A percentile compares a stretch with the other conserved stretches of the same genome.
Evolutionary conservation across 2,113 vertebrate species (phyloP).

Genomic region (Turnix velox): DNA sequence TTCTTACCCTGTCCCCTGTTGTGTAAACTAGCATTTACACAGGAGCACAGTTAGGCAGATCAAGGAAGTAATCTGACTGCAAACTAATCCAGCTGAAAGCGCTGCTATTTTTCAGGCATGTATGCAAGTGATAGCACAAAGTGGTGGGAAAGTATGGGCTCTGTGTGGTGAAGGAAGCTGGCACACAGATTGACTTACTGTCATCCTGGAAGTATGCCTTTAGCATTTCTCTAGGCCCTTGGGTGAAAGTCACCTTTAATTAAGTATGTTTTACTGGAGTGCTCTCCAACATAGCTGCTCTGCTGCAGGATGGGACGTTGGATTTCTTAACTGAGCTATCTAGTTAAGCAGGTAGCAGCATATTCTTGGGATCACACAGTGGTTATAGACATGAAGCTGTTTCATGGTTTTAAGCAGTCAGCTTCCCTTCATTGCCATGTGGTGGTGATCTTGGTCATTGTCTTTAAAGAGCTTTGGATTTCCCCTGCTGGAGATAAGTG

Average conservation of each 20-base stretch:
- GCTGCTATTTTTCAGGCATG: neutral
- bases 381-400: rapidly evolving
- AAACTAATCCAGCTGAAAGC: neutral
- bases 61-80: neutral
- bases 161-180: neutral
- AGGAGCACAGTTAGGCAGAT: neutral
- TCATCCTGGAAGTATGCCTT: neutral
- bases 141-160: neutral
- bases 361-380: rapidly evolving
- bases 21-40: neutral
- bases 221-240: neutral
- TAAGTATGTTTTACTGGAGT: neutral
- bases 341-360: neutral
- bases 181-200: neutral
- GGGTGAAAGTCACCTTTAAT: neutral
- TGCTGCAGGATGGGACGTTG: neutral
- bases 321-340: neutral
- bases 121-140: neutral
- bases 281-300: neutral
- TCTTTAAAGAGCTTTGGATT: neutral
- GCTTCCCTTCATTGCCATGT: neutral
- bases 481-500: neutral
- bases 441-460: constrained; percentile 10
- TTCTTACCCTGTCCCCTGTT: neutral
- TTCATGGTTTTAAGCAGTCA: neutral